Evolutionary conservation across 2,888 invertebrate species (phyloP).

Genomic region (Psylliodes chrysocephalus): DNA sequence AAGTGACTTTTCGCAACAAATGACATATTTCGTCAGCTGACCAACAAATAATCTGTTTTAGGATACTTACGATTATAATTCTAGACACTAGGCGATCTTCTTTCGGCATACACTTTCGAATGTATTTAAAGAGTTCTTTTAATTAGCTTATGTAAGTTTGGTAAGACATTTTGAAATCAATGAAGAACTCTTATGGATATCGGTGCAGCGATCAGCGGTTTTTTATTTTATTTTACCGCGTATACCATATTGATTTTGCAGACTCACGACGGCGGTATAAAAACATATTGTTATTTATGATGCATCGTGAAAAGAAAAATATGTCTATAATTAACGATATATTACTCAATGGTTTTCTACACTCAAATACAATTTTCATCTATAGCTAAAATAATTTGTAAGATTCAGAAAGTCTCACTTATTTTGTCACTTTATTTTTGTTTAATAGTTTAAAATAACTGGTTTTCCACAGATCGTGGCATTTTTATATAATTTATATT

Average conservation of each 20-base stretch:
- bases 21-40: slow-evolving; percentile 3
- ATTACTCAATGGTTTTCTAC: neutral
- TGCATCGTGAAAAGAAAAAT: slow-evolving; percentile 23
- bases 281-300: slow-evolving; percentile 26
- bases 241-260: slow-evolving; percentile 23
- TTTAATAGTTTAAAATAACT: too few species aligned
- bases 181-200: slow-evolving; percentile 27
- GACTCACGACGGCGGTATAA: slow-evolving; percentile 26
- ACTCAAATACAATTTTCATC: too few species aligned
- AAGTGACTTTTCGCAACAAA: neutral
- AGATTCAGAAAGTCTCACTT: too few species aligned
- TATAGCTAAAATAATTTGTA: too few species aligned
- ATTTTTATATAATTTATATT: too few species aligned
- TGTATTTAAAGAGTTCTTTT: slow-evolving; percentile 44
- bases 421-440: too few species aligned
- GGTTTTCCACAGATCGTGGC: too few species aligned
- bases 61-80: slow-evolving; percentile 21
- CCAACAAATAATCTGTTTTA: slow-evolving; percentile 18
- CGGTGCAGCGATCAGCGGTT: slow-evolving; percentile 21
- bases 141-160: slow-evolving; percentile 47
- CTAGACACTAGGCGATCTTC: slow-evolving; percentile 22
- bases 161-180: slow-evolving; percentile 38
- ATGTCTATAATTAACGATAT: slow-evolving; percentile 5
- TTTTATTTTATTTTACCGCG: slow-evolving; percentile 22
- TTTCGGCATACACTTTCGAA: slow-evolving; percentile 50